Base-by-base conservation (phyloP, 2,888 invertebrate species). In the Ellobium chinense region DNA sequence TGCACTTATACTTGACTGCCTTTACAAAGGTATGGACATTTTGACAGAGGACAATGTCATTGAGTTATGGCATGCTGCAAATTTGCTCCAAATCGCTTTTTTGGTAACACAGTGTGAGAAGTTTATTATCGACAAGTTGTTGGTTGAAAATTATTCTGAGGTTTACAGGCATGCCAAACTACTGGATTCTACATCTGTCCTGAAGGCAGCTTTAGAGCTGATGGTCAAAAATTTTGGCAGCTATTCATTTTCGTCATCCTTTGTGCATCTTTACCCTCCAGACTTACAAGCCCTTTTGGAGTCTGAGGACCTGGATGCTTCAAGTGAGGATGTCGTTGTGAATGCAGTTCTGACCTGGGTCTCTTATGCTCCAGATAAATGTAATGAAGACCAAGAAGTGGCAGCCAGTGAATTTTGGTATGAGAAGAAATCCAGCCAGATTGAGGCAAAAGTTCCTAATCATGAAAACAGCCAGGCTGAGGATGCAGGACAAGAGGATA, bases 41-140 rank as follows among this genome's bases (percentile, higher is more conserved):
- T 3, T 75, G 29, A 75, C 65, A 9, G 24, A 5, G 4, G 65
- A 65, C 2, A 75, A 75, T n/a, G 54, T 75, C 2, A 54, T 75
- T 65, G 75, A 63, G 3, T 3, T 75, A 29, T 75, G 75, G 75
- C 65, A 75, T 65, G 75, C 75, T 46, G 31, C 24, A 2, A 63
- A 75, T 65, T 29, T 75, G 46, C 75, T 75, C n/a, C 46, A 75
- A 21, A 65, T 75, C 3, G 27, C 9, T 31, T 75, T 63, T 29
- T 27, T 75, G 3, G n/a, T 65, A 1, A 46, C 46, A 29, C 12
- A 65, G 5, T 75, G 75, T 65, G 75, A 75, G n/a, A 31, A 75
- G 46, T 75, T 65, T 54, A 37, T 75, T 18, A n/a, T 46, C 24
- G 34, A 73, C 12, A 18, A 54, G 9, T 7, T 75, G 1, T 34